These are phyloP conservation scores for Yponomeuta malinellus DNA, from an alignment of 2,888 invertebrate genomes.

Conservation along the genomic window DNA sequence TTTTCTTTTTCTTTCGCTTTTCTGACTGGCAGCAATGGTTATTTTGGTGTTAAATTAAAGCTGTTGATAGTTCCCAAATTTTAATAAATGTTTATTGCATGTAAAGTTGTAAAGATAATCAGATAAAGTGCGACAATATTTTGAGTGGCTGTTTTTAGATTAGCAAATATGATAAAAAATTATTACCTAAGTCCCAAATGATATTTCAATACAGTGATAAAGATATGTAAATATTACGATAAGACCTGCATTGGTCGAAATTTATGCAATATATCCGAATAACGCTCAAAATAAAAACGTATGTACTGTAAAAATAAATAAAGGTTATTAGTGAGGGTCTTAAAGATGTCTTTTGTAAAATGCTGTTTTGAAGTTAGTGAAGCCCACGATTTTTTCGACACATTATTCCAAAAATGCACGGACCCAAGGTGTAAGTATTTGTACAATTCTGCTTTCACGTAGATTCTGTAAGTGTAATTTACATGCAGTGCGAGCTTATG, in stretches of 20 bases:
- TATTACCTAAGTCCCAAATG: too few species aligned
- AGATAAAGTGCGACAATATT: neutral
- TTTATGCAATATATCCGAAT: neutral
- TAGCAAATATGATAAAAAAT: neutral
- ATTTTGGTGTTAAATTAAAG: neutral
- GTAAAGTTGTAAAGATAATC: too few species aligned
- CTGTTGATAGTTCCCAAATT: neutral
- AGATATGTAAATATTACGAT: too few species aligned
- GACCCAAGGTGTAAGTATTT: conserved; percentile 88
- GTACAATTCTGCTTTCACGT: conserved; percentile 14
- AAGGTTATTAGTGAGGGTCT: neutral
- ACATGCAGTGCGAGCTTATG: neutral
- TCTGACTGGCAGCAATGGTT: neutral
- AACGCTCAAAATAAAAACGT: neutral
- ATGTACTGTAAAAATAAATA: neutral
- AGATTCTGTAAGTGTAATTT: neutral
- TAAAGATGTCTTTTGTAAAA: conserved; percentile 80
- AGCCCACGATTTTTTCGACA: conserved; percentile 83
- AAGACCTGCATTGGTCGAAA: too few species aligned
- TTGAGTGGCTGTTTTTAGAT: neutral
- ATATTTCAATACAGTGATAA: too few species aligned
- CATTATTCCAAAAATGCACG: conserved; percentile 86
- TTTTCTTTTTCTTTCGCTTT: neutral
- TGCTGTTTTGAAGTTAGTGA: conserved; percentile 88
- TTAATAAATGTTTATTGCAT: neutral